phyloP scores from a whole-genome alignment of 2,113 vertebrate genomes.

The Psammodynastes pulverulentus region DNA sequence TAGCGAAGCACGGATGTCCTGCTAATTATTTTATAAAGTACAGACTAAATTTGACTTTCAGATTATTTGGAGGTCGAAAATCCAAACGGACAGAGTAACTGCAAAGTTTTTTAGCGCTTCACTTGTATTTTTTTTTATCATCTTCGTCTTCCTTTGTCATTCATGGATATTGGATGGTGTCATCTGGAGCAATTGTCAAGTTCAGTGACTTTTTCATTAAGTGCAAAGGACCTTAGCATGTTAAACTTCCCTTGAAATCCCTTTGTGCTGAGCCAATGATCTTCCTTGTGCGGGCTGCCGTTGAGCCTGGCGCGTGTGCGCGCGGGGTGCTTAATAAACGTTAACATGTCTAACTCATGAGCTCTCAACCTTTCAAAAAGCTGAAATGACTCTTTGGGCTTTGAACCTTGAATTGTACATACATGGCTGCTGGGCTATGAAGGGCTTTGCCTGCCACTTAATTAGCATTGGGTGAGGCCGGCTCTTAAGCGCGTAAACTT shows the following conservation, averaged over 20 bases:
- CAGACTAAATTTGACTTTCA: neutral
- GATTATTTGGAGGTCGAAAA: neutral
- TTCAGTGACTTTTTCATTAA: conserved; percentile 61
- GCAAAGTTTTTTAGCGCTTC: conserved; percentile 34
- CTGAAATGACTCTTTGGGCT: conserved; percentile 27
- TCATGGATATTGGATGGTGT: conserved; percentile 41
- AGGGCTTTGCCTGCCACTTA: conserved; percentile 25
- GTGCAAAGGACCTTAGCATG: conserved; percentile 46
- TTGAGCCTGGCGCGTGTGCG: conserved; percentile 6
- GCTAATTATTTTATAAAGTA: neutral
- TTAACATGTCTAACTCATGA: conserved; percentile 38
- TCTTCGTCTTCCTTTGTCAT: conserved; percentile 38
- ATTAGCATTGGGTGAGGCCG: conserved; percentile 48
- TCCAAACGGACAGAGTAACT: neutral
- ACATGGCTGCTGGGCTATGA: conserved; percentile 52
- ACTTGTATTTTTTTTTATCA: neutral
- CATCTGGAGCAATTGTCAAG: conserved; percentile 43
- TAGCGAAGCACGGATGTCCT: no score
- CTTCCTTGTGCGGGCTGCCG: conserved; percentile 17
- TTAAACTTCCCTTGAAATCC: conserved; percentile 44
- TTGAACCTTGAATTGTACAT: conserved; percentile 47
- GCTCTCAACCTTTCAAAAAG: conserved; percentile 35
- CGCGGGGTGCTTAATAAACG: conserved; percentile 40
- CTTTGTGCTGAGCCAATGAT: conserved; percentile 22
- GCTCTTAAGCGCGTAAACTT: conserved; percentile 16